phyloP scores from a whole-genome alignment of 2,888 invertebrate genomes.

The Ectropis crepuscularia region DNA sequence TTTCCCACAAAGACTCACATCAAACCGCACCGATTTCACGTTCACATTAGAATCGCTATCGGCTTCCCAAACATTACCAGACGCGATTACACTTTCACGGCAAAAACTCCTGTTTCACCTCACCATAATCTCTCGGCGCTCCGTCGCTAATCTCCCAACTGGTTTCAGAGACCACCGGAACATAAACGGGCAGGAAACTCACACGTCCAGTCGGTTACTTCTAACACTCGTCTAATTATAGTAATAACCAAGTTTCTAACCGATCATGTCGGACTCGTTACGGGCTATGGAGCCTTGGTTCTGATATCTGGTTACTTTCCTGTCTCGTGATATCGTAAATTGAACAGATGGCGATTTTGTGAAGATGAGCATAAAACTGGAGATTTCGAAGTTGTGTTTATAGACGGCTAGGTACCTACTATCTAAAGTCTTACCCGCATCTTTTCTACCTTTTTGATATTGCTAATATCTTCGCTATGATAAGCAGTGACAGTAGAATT shows the following conservation, averaged over 20 bases:
- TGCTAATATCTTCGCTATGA: too few relatives aligned
- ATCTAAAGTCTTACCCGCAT: too few relatives aligned
- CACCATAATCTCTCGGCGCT: conserved; percentile 15
- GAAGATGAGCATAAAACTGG: too few relatives aligned
- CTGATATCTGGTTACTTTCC: neutral
- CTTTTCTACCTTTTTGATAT: too few relatives aligned
- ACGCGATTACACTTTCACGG: conserved; percentile 10
- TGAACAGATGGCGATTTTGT: neutral
- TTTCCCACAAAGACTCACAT: neutral
- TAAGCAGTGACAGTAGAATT: too few relatives aligned
- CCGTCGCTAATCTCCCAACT: conserved; percentile 24
- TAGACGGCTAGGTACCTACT: too few relatives aligned
- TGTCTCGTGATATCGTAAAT: neutral
- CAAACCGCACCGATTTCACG: conserved; percentile 4
- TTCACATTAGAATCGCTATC: conserved; percentile 4
- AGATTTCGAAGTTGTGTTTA: too few relatives aligned
- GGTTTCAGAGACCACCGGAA: conserved; percentile 33
- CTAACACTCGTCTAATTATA: conserved; percentile 28
- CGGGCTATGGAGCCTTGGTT: neutral
- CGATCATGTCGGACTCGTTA: conserved; percentile 6
- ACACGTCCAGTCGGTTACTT: conserved; percentile 35
- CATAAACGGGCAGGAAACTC: conserved; percentile 38
- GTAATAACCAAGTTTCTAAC: conserved; percentile 30
- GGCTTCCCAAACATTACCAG: conserved; percentile 6
- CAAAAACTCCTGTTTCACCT: conserved; percentile 20